Evolutionary conservation across 2,113 vertebrate genomes (phyloP).

Genomic region (Cinclus mexicanus): DNA sequence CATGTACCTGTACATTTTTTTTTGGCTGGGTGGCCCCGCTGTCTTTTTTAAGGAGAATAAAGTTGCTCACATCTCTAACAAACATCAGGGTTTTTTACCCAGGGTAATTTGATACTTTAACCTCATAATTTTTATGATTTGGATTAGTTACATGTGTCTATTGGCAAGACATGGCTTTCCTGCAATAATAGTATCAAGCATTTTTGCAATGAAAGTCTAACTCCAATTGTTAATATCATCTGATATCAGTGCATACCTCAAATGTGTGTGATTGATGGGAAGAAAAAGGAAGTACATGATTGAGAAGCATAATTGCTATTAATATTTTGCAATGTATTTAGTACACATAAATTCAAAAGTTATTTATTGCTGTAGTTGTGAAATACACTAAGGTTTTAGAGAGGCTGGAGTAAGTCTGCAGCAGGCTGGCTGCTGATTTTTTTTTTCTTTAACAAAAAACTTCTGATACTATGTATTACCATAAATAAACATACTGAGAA

Average conservation of each 20-base stretch:
- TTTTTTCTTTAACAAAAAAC: neutral
- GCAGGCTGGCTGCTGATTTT: neutral
- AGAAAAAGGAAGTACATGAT: neutral
- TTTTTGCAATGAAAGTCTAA: neutral
- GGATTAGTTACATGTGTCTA: neutral
- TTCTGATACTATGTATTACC: neutral
- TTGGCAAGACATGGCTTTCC: neutral
- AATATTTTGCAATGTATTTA: neutral
- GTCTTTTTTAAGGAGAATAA: neutral
- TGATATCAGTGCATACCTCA: neutral
- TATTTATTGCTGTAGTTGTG: neutral
- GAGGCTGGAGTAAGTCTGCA: neutral
- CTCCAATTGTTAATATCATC: neutral
- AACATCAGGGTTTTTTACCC: neutral
- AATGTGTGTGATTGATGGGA: neutral
- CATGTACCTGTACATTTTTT: neutral
- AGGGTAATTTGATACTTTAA: neutral
- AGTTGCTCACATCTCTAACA: neutral
- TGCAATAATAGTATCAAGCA: neutral
- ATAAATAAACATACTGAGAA: neutral
- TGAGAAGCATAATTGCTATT: neutral
- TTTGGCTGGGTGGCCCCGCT: neutral
- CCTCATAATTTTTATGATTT: neutral
- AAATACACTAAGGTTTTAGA: neutral
- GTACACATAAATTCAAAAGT: neutral